Evolutionary conservation across 2,888 invertebrate genomes (phyloP), one percentile per base, ranked within the genome.

Genomic region (Ischnus inquisitorius): DNA sequence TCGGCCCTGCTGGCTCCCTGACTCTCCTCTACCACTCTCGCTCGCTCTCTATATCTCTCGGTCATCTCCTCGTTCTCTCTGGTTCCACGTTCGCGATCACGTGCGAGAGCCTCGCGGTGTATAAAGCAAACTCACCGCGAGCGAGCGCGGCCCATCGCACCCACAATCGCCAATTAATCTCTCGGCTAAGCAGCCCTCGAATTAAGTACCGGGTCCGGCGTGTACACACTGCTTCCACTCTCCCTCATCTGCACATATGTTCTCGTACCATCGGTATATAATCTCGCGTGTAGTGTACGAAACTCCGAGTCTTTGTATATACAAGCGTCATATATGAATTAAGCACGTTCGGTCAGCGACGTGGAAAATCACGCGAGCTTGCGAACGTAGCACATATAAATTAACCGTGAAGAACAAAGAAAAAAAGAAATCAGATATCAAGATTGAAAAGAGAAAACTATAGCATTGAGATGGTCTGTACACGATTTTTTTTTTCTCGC

Each of bases 141-240:
- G 81, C 51, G 54, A 46, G 60, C 43, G 62, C 69, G 84, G 84
- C 88, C 89, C 91, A 89, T 92, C 90, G 90, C 91, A 87, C 88
- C 88, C 89, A 90, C 92, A 91, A 92, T 92, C 90, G 88, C 88
- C 91, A 88, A 92, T 92, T 92, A 92, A 92, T 92, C 92, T 91
- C 87, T 82, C 87, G 87, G 87, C 88, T 91, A 92, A 92, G 90
- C 89, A 91, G 91, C 89, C 86, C 89, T 82, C 90, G 89, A 90
- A 91, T 91, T 90, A 91, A 90, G 88, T 87, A 88, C 84, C 88
- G 75, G 85, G 81, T 82, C 82, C 80, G 80, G 74, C 69, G 60
- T 83, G 77, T 69, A 48, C 72, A 78, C 69, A 80, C 65, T 22
- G 46, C 69, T 22, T 72, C 54, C 39, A 19, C 51, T 79, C 57